Conservation (phyloP, 1,140 invertebrate genomes). For the Saccostrea echinata region DNA sequence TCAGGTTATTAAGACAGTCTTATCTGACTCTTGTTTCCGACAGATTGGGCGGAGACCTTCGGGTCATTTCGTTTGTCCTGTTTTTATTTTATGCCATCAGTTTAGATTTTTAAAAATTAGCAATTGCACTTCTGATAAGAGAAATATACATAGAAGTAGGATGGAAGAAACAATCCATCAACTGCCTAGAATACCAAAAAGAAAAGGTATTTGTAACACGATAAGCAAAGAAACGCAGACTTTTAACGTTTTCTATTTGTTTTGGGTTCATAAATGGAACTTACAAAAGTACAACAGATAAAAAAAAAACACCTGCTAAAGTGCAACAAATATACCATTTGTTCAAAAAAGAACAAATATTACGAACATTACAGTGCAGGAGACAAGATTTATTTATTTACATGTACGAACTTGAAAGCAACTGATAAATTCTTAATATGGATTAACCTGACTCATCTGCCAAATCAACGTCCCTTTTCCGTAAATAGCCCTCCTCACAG, state of each 20-base stretch:
- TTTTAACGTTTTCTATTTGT: slow-evolving; percentile 7
- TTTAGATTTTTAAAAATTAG: not conserved
- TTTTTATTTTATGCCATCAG: not conserved
- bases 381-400: too few relatives aligned
- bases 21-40: not conserved
- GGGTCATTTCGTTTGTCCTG: not conserved
- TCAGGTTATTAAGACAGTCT: not conserved
- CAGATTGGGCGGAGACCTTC: not conserved
- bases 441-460: too few relatives aligned
- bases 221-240: not conserved
- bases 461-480: too few relatives aligned
- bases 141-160: not conserved
- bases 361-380: too few relatives aligned
- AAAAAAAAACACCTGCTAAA: not conserved
- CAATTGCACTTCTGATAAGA: slow-evolving; percentile 6
- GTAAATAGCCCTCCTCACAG: too few relatives aligned
- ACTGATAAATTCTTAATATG: too few relatives aligned
- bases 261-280: not conserved
- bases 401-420: too few relatives aligned
- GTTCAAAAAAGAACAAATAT: not conserved
- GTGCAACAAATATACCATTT: not conserved
- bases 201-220: slow-evolving; percentile 4
- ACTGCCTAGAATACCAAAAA: not conserved
- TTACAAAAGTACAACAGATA: not conserved
- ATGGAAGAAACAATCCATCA: not conserved